phyloP scores from a whole-genome alignment of 2,797 vertebrate species.

The Diglossa cyanea region DNA sequence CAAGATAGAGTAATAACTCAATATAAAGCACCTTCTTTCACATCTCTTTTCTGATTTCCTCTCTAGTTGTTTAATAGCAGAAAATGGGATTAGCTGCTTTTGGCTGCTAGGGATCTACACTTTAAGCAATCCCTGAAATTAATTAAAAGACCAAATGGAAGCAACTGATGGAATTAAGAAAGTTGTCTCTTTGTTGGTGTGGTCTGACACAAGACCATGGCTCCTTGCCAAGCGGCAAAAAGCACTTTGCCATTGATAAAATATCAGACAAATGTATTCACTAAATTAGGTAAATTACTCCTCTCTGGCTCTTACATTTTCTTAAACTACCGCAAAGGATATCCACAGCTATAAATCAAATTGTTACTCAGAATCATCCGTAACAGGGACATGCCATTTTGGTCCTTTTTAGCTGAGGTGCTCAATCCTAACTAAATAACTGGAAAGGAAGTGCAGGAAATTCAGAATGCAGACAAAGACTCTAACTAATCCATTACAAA shows the following conservation, averaged over 20 bases:
- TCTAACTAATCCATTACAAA: conserved; percentile 62
- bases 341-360: conserved; percentile 72
- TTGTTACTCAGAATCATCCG: conserved; percentile 38
- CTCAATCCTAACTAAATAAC: conserved; percentile 74
- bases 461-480: conserved; percentile 39
- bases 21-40: conserved; percentile 64
- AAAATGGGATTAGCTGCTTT: conserved; percentile 69
- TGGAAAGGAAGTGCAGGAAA: conserved; percentile 69
- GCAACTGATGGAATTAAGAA: conserved; percentile 62
- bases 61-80: conserved; percentile 67
- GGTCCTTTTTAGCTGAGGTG: conserved; percentile 68
- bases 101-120: conserved; percentile 29
- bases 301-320: conserved; percentile 67
- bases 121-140: conserved; percentile 69
- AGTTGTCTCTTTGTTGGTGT: conserved; percentile 36
- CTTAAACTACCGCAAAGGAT: conserved; percentile 63
- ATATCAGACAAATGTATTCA: conserved; percentile 72
- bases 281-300: conserved; percentile 75
- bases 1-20: conserved; percentile 71
- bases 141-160: conserved; percentile 73
- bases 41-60: conserved; percentile 61
- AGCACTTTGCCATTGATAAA: conserved; percentile 75
- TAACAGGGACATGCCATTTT: conserved; percentile 66
- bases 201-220: conserved; percentile 50
- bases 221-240: conserved; percentile 71